These are phyloP conservation scores for Synchiropus splendidus DNA, from an alignment of 2,113 vertebrate species.

Conservation along the genomic window DNA sequence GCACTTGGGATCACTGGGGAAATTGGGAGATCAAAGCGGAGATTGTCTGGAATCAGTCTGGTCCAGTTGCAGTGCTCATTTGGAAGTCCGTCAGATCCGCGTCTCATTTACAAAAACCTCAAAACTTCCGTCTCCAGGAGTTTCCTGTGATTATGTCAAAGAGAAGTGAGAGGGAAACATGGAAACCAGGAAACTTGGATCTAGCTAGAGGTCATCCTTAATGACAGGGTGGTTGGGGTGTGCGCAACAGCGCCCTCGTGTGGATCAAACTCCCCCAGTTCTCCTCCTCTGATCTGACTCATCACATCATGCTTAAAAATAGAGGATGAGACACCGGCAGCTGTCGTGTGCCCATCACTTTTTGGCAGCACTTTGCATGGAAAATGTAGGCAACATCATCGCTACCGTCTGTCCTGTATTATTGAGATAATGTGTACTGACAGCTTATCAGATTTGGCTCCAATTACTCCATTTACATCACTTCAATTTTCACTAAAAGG, in stretches of 20 bases:
- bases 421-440: too few species aligned
- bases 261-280: slow-evolving; percentile 18
- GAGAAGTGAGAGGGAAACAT: slow-evolving; percentile 11
- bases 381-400: too few species aligned
- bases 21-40: slow-evolving; percentile 55
- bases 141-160: slow-evolving; percentile 11
- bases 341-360: too few species aligned
- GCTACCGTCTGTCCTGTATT: too few species aligned
- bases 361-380: too few species aligned
- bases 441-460: too few species aligned
- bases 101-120: slow-evolving; percentile 25
- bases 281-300: too few species aligned
- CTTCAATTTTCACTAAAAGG: too few species aligned
- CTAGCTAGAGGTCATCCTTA: slow-evolving; percentile 6
- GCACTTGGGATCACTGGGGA: slow-evolving; percentile 43
- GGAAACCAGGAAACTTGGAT: slow-evolving; percentile 26
- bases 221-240: slow-evolving; percentile 9
- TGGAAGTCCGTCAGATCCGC: slow-evolving; percentile 57
- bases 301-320: too few species aligned
- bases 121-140: slow-evolving; percentile 35
- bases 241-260: slow-evolving; percentile 42
- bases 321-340: too few species aligned
- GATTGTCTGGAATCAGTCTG: slow-evolving; percentile 48
- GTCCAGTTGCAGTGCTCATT: slow-evolving; percentile 55
- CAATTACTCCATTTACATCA: too few species aligned